phyloP scores from a whole-genome alignment of 2,888 invertebrate genomes.

The Electrophaes corylata region DNA sequence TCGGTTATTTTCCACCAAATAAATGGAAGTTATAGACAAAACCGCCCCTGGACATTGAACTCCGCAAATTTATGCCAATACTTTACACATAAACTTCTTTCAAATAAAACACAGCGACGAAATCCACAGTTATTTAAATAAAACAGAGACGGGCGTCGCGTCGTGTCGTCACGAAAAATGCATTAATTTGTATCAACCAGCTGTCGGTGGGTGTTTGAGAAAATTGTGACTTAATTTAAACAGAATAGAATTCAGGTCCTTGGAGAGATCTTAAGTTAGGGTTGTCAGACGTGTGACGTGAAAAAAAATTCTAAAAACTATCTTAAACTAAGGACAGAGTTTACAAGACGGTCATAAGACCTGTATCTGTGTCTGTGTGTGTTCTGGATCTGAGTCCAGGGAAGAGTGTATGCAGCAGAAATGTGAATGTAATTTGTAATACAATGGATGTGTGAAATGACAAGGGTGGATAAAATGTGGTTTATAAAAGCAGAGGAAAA shows the following conservation, averaged over 20 bases:
- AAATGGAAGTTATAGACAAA: conserved; percentile 11
- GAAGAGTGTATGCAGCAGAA: no score
- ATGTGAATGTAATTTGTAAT: no score
- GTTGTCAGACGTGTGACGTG: conserved; percentile 5
- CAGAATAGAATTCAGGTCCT: conserved; percentile 15
- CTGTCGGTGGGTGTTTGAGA: conserved; percentile 22
- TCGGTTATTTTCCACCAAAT: conserved; percentile 8
- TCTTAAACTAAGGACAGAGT: background rate
- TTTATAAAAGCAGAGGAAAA: no score
- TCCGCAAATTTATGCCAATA: background rate
- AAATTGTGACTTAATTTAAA: conserved; percentile 25
- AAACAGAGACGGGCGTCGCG: conserved; percentile 13
- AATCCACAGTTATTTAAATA: conserved; percentile 20
- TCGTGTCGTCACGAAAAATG: conserved; percentile 25
- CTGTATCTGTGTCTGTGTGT: no score
- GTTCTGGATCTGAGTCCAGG: no score
- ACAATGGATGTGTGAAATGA: no score
- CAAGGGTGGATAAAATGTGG: no score
- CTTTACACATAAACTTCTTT: background rate
- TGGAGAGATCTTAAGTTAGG: conserved; percentile 4
- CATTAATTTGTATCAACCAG: conserved; percentile 30
- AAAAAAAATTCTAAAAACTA: background rate
- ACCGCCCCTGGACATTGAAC: conserved; percentile 22
- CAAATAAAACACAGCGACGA: conserved; percentile 9
- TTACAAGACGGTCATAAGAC: no score